Evolutionary conservation across 2,113 vertebrate species (phyloP).

Genomic region (Trinectes maculatus): DNA sequence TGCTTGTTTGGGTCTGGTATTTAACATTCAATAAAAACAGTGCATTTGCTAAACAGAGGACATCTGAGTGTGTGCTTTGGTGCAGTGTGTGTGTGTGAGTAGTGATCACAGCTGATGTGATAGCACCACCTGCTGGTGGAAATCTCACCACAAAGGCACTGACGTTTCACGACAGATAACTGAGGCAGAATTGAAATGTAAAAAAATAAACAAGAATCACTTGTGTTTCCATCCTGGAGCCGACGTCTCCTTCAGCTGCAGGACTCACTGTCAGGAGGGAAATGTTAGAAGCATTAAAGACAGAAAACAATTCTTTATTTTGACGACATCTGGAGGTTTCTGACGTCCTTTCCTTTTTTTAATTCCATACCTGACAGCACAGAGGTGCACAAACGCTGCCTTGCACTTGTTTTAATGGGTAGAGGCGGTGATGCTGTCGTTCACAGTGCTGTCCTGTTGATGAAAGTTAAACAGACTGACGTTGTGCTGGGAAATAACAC

Average conservation of each 20-base stretch:
- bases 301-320: no score
- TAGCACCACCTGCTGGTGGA: constrained; percentile 55
- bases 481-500: neutral
- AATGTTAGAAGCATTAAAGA: no score
- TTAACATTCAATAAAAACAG: constrained; percentile 76
- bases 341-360: neutral
- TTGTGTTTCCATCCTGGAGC: neutral
- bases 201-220: neutral
- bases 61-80: constrained; percentile 15
- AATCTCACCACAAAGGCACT: neutral
- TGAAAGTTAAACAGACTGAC: no score
- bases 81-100: neutral
- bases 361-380: neutral
- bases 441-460: neutral
- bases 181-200: neutral
- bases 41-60: constrained; percentile 63
- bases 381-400: no score
- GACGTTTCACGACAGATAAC: neutral
- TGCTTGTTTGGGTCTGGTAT: constrained; percentile 69
- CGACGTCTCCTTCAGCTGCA: no score
- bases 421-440: neutral
- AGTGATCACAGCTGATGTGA: constrained; percentile 2
- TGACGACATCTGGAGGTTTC: neutral
- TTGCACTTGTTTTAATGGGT: no score
- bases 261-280: no score